Percentiles rank a stretch among this genome's conserved stretches.
phyloP scores from a whole-genome alignment of 2,113 vertebrate genomes.

The Furnarius figulus region DNA sequence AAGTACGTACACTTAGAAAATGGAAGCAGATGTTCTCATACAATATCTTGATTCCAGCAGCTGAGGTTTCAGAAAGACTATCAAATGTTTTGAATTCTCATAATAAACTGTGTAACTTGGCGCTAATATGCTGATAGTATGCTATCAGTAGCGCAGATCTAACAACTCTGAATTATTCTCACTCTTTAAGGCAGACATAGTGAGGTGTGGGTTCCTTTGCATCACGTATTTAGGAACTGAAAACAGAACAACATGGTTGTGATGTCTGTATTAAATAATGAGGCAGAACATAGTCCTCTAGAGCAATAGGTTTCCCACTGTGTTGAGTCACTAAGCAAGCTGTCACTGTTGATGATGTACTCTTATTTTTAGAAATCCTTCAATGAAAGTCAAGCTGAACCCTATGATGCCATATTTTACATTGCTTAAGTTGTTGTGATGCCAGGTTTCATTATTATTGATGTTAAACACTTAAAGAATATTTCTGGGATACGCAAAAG shows the following conservation, averaged over 20 bases:
- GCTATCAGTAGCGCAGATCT: constrained; percentile 19
- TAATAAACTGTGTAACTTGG: constrained; percentile 35
- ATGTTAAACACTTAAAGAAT: constrained; percentile 75
- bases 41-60: constrained; percentile 32
- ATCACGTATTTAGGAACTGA: constrained; percentile 32
- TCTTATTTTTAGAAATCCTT: constrained; percentile 72
- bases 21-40: constrained; percentile 31
- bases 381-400: constrained; percentile 61
- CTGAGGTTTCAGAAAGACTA: constrained; percentile 42
- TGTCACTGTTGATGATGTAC: constrained; percentile 63
- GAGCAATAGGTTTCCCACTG: constrained; percentile 58
- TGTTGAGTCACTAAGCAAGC: constrained; percentile 62
- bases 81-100: constrained; percentile 27
- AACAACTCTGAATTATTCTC: constrained; percentile 48
- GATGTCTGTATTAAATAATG: constrained; percentile 67
- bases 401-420: constrained; percentile 52
- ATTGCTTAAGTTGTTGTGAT: constrained; percentile 66
- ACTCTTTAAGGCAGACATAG: not conserved
- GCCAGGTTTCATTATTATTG: constrained; percentile 77
- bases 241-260: constrained; percentile 61
- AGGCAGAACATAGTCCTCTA: constrained; percentile 60
- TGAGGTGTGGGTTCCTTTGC: constrained; percentile 60
- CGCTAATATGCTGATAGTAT: not conserved
- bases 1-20: not conserved
- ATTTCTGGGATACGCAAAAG: constrained; percentile 72